Conservation (phyloP, 2,113 vertebrate genomes). For the Osmerus eperlanus region DNA sequence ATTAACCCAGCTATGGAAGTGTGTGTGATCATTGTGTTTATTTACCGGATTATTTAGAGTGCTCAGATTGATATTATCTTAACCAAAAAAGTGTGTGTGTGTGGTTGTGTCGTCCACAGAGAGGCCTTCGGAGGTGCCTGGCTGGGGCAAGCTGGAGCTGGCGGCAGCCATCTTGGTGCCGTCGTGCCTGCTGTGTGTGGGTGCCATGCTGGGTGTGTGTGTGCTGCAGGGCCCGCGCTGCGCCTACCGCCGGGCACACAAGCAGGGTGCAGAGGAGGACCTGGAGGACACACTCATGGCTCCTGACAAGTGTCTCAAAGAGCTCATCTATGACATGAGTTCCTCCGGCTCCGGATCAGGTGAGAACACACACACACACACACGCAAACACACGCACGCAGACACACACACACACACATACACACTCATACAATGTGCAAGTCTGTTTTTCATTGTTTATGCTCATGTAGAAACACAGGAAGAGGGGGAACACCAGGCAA, state of each 20-base stretch:
- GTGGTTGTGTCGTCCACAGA: conserved; percentile 39
- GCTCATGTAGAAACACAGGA: no score
- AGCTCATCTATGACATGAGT: conserved; percentile 90
- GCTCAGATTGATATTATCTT: no score
- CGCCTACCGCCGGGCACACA: conserved; percentile 61
- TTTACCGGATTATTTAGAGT: no score
- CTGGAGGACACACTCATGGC: conserved; percentile 78
- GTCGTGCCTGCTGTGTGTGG: conserved; percentile 72
- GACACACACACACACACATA: not conserved
- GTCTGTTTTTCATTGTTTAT: no score
- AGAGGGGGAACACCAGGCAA: no score
- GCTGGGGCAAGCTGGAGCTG: conserved; percentile 68
- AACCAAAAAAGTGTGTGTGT: not conserved
- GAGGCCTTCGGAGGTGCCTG: conserved; percentile 52
- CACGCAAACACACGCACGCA: no score
- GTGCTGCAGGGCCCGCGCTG: conserved; percentile 68
- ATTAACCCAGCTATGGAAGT: not conserved
- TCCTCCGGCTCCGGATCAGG: conserved; percentile 94
- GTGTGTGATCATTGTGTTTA: no score
- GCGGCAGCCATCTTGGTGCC: conserved; percentile 74
- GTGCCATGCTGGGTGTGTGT: conserved; percentile 66
- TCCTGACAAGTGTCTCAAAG: conserved; percentile 84
- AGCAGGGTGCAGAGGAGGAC: conserved; percentile 80
- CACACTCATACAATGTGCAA: no score
- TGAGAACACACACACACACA: conserved; percentile 40